Evolutionary conservation across 2,888 invertebrate species (phyloP), one percentile per base, ranked within the genome.

Genomic region (Amblyjoppa fuscipennis): DNA sequence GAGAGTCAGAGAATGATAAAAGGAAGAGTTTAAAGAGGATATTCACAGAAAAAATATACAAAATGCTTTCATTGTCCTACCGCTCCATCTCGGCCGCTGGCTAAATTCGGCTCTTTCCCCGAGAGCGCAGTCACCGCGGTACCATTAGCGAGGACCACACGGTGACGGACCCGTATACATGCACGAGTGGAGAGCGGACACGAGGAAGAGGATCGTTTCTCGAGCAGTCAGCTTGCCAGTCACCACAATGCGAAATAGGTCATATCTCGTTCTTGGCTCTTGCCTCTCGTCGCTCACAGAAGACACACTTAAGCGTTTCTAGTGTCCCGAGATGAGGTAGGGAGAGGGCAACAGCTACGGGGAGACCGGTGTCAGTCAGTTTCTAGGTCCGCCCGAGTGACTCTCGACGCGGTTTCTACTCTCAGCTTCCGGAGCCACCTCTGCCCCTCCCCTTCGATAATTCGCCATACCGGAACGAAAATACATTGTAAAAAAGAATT

Each of bases 171-270:
- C 7, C 13, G 13, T 41, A 31, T 80, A 61, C 25, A 49, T 73
- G 34, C n/a, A 49, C 38, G 45, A 51, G 53, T 16, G 31, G 31
- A 51, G 53, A n/a, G 51, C 11, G 51, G 28, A 16, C 31, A 61
- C 64, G 34, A 49, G 69, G 34, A 66, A 41, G 34, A 66, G 66
- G 76, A 76, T 76, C 76, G 76, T 66, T 76, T 76, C 53, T 66
- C 66, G 51, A 51, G 76, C 66, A 38, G 76, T 83, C 51, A 56
- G 77, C 77, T 84, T 68, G 75, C 75, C 83, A 81, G 73, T 51
- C 76, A 81, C 86, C 86, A 85, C 81, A 84, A 87, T 86, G 84
- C 76, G 87, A 92, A 91, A 92, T 91, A 90, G 91, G 90, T 91
- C 90, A 90, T 90, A 89, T 87, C 86, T 77, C 75, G 79, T 81